These are phyloP conservation scores for Carpatolechia fugitivella DNA, from an alignment of 2,888 invertebrate genomes.

Conservation along the genomic window DNA sequence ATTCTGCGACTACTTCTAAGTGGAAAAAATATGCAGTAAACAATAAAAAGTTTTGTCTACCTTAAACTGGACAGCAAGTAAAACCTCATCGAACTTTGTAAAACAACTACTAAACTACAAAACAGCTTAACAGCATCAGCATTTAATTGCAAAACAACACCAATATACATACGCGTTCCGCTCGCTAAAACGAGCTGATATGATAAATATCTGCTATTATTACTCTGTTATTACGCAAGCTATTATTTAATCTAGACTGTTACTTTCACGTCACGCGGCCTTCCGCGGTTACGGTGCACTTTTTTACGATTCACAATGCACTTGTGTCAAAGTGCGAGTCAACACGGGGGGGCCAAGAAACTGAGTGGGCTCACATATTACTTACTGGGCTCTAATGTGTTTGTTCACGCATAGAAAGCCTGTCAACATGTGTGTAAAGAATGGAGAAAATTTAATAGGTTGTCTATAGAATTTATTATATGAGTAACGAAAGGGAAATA, in stretches of 20 bases:
- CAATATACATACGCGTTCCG: background rate
- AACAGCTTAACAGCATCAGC: background rate
- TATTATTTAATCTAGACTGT: background rate
- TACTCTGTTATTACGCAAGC: constrained; percentile 2
- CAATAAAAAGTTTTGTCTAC: no score
- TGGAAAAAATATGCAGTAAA: no score
- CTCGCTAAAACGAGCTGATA: constrained; percentile 9
- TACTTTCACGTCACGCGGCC: constrained; percentile 8
- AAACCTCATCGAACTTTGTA: no score
- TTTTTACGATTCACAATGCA: background rate
- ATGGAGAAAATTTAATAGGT: background rate
- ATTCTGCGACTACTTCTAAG: no score
- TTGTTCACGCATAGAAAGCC: background rate
- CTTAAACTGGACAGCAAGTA: no score
- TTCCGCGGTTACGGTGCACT: constrained; percentile 1
- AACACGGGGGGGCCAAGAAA: background rate
- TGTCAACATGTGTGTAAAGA: background rate
- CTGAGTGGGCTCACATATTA: no score
- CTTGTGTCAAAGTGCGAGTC: background rate
- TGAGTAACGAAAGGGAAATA: no score
- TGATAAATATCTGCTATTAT: constrained; percentile 7
- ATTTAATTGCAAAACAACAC: background rate
- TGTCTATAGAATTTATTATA: no score
- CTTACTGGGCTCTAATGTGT: background rate
- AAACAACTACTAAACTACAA: no score